These are phyloP conservation scores for Sebastes iracundus DNA, from an alignment of 2,797 vertebrate species.

Conservation along the genomic window DNA sequence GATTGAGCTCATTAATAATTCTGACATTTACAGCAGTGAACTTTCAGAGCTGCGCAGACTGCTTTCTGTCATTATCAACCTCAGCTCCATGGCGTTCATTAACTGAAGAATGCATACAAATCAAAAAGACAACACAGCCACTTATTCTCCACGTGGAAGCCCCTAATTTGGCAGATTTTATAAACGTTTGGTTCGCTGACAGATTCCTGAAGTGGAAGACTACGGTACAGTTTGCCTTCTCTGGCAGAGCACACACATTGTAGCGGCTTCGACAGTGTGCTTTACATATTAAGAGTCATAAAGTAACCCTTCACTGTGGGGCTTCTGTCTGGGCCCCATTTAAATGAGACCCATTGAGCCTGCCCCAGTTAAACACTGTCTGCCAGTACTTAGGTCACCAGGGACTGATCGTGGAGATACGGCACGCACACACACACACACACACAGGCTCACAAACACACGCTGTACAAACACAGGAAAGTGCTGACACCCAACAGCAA, in stretches of 20 bases:
- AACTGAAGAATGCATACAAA: slow-evolving; percentile 49
- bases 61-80: slow-evolving; percentile 59
- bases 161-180: slow-evolving; percentile 41
- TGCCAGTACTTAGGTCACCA: slow-evolving; percentile 74
- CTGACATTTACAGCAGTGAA: slow-evolving; percentile 72
- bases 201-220: slow-evolving; percentile 34
- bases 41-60: slow-evolving; percentile 43
- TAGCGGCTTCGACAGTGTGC: slow-evolving; percentile 52
- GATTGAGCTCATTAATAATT: slow-evolving; percentile 49
- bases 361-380: slow-evolving; percentile 82
- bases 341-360: slow-evolving; percentile 82
- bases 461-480: slow-evolving; percentile 71
- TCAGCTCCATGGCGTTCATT: slow-evolving; percentile 60
- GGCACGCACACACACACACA: slow-evolving; percentile 64
- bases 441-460: slow-evolving; percentile 40
- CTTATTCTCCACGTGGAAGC: slow-evolving; percentile 22
- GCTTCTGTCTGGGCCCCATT: slow-evolving; percentile 79
- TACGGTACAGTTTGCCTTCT: slow-evolving; percentile 24
- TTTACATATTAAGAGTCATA: slow-evolving; percentile 72
- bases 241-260: slow-evolving; percentile 49
- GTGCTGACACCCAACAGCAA: slow-evolving; percentile 76
- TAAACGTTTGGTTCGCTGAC: slow-evolving; percentile 34
- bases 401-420: slow-evolving; percentile 80
- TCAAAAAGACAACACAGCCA: slow-evolving; percentile 44
- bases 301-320: slow-evolving; percentile 72